Evolutionary conservation across 2,113 vertebrate species (phyloP), one percentile per base, ranked within the genome.

Genomic region (Pelobates fuscus): DNA sequence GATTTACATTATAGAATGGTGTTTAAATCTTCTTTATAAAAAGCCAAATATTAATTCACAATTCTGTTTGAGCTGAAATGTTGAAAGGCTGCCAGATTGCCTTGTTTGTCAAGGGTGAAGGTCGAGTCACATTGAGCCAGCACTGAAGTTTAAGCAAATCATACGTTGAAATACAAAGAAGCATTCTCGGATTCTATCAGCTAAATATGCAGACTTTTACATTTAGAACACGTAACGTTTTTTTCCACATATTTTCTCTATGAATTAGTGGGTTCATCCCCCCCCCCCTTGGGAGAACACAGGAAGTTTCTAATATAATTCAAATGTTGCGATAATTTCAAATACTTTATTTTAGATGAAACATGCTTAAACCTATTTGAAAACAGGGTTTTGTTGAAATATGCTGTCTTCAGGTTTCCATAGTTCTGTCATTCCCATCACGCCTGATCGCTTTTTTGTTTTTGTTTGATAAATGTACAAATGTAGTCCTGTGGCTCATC

Each of bases 251-350:
- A 27, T 57, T 62, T 24, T 30, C 8, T 18, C 11, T 37, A 21
- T 41, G 14, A 37, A 17, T 44, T 20, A 26, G 27, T 62, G 26
- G 6, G 24, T 77, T 61, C 1, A 17, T 14, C 5, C 4, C 44
- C 15, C 15, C 44, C 57, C 37, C 57, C 70, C 14, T 2, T 14
- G 23, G 54, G 64, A 52, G 21, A 1, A 24, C 73, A 30, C 69
- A 78, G 55, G 70, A 73, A 71, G 30, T 27, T 25, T 55, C 57
- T 54, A 67, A n/a, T 71, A 66, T 76, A 37, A n/a, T 60, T 37
- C 58, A 41, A 60, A 67, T 67, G 69, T 60, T 63, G 60, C 26
- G 72, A 75, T n/a, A 57, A 46, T 5, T 32, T 14, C 14, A 62
- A 64, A 24, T 52, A 32, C 26, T 11, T 70, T 21, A 20, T 74